phyloP scores from a whole-genome alignment of 2,797 vertebrate genomes.

The Argya squamiceps region DNA sequence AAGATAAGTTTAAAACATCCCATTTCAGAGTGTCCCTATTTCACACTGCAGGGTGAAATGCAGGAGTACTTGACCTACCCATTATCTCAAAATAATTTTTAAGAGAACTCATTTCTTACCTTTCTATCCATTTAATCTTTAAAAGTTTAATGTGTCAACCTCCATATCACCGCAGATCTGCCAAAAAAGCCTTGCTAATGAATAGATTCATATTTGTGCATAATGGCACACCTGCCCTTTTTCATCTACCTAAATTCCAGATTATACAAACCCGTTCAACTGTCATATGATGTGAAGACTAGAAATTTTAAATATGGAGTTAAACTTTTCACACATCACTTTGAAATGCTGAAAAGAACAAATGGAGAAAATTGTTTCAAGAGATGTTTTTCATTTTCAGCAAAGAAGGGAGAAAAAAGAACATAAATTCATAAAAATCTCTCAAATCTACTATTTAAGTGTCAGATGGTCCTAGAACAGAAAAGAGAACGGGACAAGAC shows the following conservation, averaged over 20 bases:
- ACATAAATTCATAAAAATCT: neutral
- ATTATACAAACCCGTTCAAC: neutral
- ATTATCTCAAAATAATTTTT: neutral
- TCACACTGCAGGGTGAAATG: neutral
- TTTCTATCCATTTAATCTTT: neutral
- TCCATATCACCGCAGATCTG: neutral
- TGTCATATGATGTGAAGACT: neutral
- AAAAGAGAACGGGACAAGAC: neutral
- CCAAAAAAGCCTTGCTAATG: neutral
- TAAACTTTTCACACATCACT: neutral
- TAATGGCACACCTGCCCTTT: neutral
- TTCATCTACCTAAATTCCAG: neutral
- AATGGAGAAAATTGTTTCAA: neutral
- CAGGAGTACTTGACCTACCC: neutral
- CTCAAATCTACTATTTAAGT: neutral
- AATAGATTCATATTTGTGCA: neutral
- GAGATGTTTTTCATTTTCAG: neutral
- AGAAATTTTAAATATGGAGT: neutral
- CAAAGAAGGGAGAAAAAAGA: neutral
- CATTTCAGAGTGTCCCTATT: neutral
- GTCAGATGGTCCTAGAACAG: neutral
- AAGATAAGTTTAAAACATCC: neutral
- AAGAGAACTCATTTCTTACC: neutral
- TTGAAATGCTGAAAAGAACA: neutral
- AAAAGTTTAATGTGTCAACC: neutral